Evolutionary conservation across 2,797 vertebrate genomes (phyloP).

Genomic region (Myotis myotis): DNA sequence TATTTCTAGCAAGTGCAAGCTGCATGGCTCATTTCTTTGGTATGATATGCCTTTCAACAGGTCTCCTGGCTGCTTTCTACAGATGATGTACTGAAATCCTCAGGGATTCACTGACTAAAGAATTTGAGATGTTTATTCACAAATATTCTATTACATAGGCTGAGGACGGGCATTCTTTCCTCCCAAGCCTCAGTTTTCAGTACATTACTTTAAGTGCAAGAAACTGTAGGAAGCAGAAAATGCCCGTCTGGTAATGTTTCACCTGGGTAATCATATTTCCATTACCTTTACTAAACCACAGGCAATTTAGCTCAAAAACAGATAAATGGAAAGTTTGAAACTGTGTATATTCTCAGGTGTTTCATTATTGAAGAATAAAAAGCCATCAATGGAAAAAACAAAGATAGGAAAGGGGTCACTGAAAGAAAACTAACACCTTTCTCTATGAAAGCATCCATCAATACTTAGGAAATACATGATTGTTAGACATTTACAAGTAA

Average conservation of each 20-base stretch:
- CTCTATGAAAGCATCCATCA: constrained; percentile 51
- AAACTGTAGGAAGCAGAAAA: constrained; percentile 38
- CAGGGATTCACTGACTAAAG: background rate
- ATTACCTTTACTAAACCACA: constrained; percentile 41
- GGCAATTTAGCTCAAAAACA: constrained; percentile 47
- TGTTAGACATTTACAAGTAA: constrained; percentile 39
- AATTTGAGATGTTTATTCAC: constrained; percentile 28
- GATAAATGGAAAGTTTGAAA: constrained; percentile 62
- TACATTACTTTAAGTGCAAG: constrained; percentile 65
- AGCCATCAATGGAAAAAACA: background rate
- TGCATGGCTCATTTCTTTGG: background rate
- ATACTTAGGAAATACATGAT: background rate
- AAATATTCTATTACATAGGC: constrained; percentile 49
- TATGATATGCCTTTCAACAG: background rate
- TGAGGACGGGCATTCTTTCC: constrained; percentile 45
- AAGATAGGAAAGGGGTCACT: constrained; percentile 6
- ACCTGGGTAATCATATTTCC: constrained; percentile 41
- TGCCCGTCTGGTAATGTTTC: background rate
- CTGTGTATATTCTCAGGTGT: background rate
- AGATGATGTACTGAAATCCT: background rate
- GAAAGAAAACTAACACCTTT: constrained; percentile 24
- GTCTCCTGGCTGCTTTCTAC: background rate
- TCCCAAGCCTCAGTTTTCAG: constrained; percentile 57
- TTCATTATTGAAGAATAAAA: constrained; percentile 62
- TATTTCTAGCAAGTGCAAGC: background rate